Evolutionary conservation across 2,797 vertebrate species (phyloP).

Genomic region (Sebastes diploproa): DNA sequence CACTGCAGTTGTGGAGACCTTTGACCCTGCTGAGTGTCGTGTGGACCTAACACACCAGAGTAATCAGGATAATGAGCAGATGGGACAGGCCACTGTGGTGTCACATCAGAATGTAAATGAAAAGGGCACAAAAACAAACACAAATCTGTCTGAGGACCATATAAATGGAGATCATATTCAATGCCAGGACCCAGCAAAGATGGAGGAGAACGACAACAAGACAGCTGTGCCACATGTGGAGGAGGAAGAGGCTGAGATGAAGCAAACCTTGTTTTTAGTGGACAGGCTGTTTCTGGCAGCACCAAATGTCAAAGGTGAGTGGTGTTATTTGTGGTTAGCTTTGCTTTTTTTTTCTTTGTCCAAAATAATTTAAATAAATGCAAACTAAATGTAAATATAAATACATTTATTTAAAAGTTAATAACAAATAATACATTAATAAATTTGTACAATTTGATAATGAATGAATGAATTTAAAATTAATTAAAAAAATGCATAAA

Average conservation of each 20-base stretch:
- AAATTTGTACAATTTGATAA: accelerated
- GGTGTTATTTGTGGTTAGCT: background rate
- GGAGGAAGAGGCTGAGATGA: conserved; percentile 14
- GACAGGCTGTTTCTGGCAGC: conserved; percentile 76
- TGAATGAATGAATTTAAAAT: too few species aligned
- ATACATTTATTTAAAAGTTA: accelerated
- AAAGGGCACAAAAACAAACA: conserved; percentile 9
- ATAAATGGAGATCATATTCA: conserved; percentile 3
- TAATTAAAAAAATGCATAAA: too few species aligned
- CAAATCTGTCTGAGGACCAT: background rate
- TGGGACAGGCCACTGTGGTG: background rate
- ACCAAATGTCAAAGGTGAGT: conserved; percentile 67
- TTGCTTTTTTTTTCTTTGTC: background rate
- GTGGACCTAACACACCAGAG: background rate
- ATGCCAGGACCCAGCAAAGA: background rate
- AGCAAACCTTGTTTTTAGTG: conserved; percentile 69
- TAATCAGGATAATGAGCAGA: background rate
- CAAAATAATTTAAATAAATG: too few species aligned
- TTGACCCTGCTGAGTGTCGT: background rate
- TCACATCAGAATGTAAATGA: background rate
- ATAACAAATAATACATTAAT: too few species aligned
- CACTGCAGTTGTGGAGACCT: background rate
- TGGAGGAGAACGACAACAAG: background rate
- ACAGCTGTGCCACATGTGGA: conserved; percentile 4
- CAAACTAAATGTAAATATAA: too few species aligned